Evolutionary conservation across 2,888 invertebrate species (phyloP).

Genomic region (Rhagonycha fulva): DNA sequence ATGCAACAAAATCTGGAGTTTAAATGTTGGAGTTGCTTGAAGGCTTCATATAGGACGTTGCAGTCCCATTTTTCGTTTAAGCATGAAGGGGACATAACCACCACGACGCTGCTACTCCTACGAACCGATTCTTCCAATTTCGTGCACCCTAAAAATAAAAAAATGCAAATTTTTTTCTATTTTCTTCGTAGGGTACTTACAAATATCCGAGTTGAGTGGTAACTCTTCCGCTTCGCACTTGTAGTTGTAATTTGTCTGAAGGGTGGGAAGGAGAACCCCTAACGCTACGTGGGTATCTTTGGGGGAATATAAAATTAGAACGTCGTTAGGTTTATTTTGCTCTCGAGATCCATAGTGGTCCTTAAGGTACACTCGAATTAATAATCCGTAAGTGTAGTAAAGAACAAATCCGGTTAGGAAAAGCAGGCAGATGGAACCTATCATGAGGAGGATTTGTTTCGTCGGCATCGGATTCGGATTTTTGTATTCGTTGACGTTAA

Average conservation of each 20-base stretch:
- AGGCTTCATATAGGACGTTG: constrained; percentile 49
- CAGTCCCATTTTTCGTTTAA: constrained; percentile 57
- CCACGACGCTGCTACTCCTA: constrained; percentile 57
- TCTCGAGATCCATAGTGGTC: constrained; percentile 57
- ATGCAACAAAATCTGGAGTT: constrained; percentile 50
- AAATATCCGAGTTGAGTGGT: constrained; percentile 35
- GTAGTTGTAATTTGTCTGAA: constrained; percentile 68
- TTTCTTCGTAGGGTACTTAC: too few relatives aligned
- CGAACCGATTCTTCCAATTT: constrained; percentile 59
- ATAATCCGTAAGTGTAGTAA: constrained; percentile 59
- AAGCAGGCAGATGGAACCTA: constrained; percentile 57
- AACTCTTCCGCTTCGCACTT: constrained; percentile 61
- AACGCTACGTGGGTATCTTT: constrained; percentile 67
- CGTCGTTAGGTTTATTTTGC: constrained; percentile 64
- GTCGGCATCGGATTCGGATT: constrained; percentile 59
- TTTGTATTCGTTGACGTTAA: constrained; percentile 41
- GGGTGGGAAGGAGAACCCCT: constrained; percentile 65
- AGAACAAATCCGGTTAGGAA: constrained; percentile 58
- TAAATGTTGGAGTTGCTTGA: constrained; percentile 55
- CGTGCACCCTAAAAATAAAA: constrained; percentile 60
- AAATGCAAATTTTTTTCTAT: background rate
- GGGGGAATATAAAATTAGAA: constrained; percentile 66
- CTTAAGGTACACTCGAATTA: constrained; percentile 55
- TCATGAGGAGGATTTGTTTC: constrained; percentile 61
- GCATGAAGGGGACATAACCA: constrained; percentile 57